Evolutionary conservation across 1,140 invertebrate genomes (phyloP), one percentile per base, ranked within the genome.

Genomic region (Antheraea mylitta): DNA sequence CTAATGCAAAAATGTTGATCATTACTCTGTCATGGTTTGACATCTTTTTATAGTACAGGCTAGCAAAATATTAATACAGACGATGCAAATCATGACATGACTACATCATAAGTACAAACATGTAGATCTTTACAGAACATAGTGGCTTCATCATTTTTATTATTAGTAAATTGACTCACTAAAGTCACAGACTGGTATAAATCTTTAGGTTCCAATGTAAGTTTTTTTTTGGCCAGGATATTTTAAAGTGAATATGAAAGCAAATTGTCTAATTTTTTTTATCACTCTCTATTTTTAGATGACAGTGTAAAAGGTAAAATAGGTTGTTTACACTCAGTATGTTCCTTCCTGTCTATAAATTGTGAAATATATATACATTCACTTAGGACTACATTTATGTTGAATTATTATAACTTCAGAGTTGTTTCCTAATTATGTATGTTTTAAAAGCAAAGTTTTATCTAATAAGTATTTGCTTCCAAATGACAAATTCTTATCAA

Each of bases 1-100:
- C 84, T 91, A 91, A 91, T 91, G 80, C 79, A 82, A 87, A 82
- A 91, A 91, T 89, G 86, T 91, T 90, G 85, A 90, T 91, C 86
- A 89, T 86, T 83, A 85, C 79, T 72, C 79, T 81, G 87, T 90
- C 87, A 84, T 91, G 89, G 86, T 89, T 88, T 86, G 77, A 74
- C 80, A 81, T 82, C 81, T 79, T 77, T 80, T 70, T 30, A 82
- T 79, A 82, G 78, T 77, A 85, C 78, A 83, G 78, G 73, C 77
- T 79, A 80, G 79, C 68, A 63, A 75, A 78, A 70, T 71, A 67
- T 70, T 64, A 18, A 72, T 75, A 78, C 75, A 78, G 65, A 72
- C 79, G 83, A 79, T 83, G 76, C 80, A 82, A 84, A 88, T 88
- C 84, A 90, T 84, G 86, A 83, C 85, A 88, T 74, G 71, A 81